These are phyloP conservation scores for Listrodromus nycthemerus DNA, from an alignment of 2,888 invertebrate genomes.

Conservation along the genomic window DNA sequence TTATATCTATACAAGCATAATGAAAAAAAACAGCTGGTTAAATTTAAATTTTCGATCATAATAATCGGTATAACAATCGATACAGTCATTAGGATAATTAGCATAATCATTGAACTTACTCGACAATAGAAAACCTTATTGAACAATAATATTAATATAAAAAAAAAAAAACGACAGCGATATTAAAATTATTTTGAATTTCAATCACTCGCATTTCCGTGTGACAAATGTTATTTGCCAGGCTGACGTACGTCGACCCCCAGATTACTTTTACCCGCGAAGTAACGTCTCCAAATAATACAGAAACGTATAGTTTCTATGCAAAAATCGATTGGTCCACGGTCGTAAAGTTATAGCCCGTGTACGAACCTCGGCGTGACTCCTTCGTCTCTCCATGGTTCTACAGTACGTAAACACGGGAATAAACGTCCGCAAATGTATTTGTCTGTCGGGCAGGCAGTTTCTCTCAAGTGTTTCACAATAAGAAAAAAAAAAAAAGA, in stretches of 20 bases:
- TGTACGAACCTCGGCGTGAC: not conserved
- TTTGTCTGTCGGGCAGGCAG: constrained; percentile 2
- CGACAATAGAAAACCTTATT: not conserved
- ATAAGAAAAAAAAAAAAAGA: not conserved
- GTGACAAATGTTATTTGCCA: not conserved
- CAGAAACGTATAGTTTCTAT: not conserved
- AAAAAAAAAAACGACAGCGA: too few species aligned
- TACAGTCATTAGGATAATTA: not conserved
- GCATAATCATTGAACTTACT: not conserved
- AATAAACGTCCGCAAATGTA: not conserved
- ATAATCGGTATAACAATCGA: too few species aligned
- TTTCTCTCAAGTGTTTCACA: constrained; percentile 1
- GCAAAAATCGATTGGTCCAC: not conserved
- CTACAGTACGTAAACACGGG: not conserved
- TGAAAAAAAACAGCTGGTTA: not conserved
- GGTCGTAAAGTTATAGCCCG: not conserved
- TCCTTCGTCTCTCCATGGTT: not conserved
- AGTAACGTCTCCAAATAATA: not conserved
- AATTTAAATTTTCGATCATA: too few species aligned
- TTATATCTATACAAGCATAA: not conserved
- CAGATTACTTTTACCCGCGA: not conserved
- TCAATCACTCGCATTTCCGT: not conserved
- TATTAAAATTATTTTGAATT: not conserved
- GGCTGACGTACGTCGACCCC: not conserved
- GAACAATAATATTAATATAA: too few species aligned